A percentile compares a stretch with the other conserved stretches of the same genome.
Evolutionary conservation across 92 coral and sea anemone species (phyloP).

Genomic region (Phenganax marumi): DNA sequence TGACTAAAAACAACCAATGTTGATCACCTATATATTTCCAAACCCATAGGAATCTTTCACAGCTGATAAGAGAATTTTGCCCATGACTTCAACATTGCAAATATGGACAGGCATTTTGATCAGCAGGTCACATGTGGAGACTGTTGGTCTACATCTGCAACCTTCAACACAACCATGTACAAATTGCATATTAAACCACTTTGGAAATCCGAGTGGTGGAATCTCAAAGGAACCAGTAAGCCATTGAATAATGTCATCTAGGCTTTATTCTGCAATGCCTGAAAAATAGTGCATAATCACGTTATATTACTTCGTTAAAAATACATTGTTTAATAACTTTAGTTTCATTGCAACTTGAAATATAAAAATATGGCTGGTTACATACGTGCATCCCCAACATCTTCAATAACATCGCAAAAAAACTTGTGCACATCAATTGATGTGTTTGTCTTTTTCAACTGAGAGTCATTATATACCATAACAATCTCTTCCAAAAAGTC

Average conservation of each 20-base stretch:
- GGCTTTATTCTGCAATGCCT: neutral
- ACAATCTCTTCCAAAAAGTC: neutral
- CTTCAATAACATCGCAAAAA: neutral
- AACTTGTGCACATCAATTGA: neutral
- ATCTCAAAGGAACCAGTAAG: neutral
- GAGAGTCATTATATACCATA: neutral
- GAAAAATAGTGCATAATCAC: neutral
- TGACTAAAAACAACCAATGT: neutral
- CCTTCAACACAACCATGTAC: slow-evolving; percentile 9
- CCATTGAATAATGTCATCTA: neutral
- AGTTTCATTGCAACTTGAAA: neutral
- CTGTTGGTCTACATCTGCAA: slow-evolving; percentile 22
- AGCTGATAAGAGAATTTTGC: neutral
- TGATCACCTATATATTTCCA: neutral
- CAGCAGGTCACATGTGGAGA: slow-evolving; percentile 4
- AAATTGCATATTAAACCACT: neutral
- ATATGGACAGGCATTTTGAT: slow-evolving; percentile 1
- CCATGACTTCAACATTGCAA: neutral
- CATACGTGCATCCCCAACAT: neutral
- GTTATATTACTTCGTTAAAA: neutral
- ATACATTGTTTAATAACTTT: neutral
- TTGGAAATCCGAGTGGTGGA: slow-evolving; percentile 20
- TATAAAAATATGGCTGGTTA: too few species aligned
- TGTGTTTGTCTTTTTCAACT: neutral
- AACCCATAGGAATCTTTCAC: slow-evolving; percentile 6